Evolutionary conservation across 1,140 invertebrate species (phyloP).

Genomic region (Drosophila subpulchrella): DNA sequence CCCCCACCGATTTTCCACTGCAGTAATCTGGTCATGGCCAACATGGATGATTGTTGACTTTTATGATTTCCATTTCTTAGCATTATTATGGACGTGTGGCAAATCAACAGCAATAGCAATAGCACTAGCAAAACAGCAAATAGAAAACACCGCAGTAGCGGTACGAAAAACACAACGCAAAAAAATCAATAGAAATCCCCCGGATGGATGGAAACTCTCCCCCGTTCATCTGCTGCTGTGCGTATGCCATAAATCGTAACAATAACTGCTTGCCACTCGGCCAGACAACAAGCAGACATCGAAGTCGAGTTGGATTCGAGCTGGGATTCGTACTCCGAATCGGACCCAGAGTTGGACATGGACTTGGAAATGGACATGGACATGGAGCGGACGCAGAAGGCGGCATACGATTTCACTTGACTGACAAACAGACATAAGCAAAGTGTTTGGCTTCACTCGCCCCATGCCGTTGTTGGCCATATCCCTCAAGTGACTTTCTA

Average conservation of each 20-base stretch:
- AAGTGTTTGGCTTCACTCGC: conserved; percentile 45
- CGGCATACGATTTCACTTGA: conserved; percentile 77
- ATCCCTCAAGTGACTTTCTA: conserved; percentile 67
- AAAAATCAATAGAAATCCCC: conserved; percentile 78
- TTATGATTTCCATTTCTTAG: conserved; percentile 79
- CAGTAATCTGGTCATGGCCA: conserved; percentile 69
- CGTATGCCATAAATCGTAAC: conserved; percentile 81
- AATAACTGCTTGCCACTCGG: conserved; percentile 72
- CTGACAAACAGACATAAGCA: conserved; percentile 59
- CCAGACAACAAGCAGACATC: conserved; percentile 65
- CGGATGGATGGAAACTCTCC: conserved; percentile 25
- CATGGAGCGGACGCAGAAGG: conserved; percentile 36
- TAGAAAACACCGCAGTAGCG: conserved; percentile 56
- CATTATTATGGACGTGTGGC: conserved; percentile 72
- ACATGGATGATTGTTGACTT: conserved; percentile 69
- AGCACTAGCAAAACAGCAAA: conserved; percentile 39
- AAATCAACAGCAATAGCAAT: conserved; percentile 41
- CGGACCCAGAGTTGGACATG: not conserved
- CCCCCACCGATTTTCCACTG: conserved; percentile 25
- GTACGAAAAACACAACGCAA: conserved; percentile 31
- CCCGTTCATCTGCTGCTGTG: conserved; percentile 58
- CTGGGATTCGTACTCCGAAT: conserved; percentile 5
- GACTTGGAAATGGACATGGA: conserved; percentile 2
- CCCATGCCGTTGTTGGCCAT: conserved; percentile 19
- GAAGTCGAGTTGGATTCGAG: conserved; percentile 22